phyloP scores from a whole-genome alignment of 1,140 invertebrate species.

The Colletes latitarsis region DNA sequence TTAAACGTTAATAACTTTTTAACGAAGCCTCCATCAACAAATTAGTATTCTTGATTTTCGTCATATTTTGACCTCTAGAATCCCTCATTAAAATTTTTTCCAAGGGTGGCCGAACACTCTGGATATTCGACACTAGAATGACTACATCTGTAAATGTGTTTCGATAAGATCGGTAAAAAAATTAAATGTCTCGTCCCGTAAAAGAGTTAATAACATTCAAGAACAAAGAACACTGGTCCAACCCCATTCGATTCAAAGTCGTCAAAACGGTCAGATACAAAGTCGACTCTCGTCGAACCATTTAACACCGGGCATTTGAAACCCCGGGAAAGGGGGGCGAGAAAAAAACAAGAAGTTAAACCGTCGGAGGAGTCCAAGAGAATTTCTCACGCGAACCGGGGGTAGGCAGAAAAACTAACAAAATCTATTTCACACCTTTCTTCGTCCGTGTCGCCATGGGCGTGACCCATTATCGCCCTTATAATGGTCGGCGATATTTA shows the following conservation, averaged over 20 bases:
- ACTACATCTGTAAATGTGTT: too few relatives aligned
- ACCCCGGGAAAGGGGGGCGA: neutral
- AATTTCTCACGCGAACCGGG: constrained; percentile 31
- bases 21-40: too few relatives aligned
- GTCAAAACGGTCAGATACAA: neutral
- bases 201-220: too few relatives aligned
- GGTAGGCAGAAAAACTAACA: constrained; percentile 2
- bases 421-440: constrained; percentile 49
- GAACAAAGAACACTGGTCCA: neutral
- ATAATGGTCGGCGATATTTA: constrained; percentile 77
- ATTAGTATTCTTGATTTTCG: too few relatives aligned
- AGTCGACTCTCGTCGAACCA: neutral
- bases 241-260: neutral
- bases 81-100: too few relatives aligned
- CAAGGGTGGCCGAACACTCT: too few relatives aligned
- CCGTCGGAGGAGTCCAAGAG: neutral
- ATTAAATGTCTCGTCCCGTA: too few relatives aligned
- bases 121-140: too few relatives aligned
- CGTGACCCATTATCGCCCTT: constrained; percentile 75
- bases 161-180: too few relatives aligned
- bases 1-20: too few relatives aligned
- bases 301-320: neutral
- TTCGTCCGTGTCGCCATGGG: constrained; percentile 55
- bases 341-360: constrained; percentile 4
- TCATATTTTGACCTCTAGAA: too few relatives aligned